Percentiles rank a stretch among this genome's conserved stretches.
Evolutionary conservation across 2,888 invertebrate species (phyloP).

Genomic region (Tortricodes alternella): DNA sequence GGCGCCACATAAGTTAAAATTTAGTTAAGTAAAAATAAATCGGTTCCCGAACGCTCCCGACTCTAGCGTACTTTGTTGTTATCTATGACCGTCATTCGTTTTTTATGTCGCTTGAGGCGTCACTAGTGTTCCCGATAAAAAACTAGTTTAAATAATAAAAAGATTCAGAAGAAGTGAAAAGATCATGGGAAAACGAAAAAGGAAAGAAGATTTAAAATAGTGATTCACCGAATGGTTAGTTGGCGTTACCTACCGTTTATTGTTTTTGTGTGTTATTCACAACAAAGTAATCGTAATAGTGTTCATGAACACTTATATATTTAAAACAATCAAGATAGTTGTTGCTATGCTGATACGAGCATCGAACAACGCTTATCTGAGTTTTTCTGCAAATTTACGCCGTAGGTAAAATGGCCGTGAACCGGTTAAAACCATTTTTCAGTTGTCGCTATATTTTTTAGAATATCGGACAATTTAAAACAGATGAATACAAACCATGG

Average conservation of each 20-base stretch:
- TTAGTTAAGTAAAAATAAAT: not conserved
- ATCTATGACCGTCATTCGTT: not conserved
- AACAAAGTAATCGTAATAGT: too few species aligned
- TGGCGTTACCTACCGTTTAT: too few species aligned
- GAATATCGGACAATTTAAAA: not conserved
- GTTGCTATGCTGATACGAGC: not conserved
- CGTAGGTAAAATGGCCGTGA: too few species aligned
- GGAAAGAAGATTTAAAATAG: not conserved
- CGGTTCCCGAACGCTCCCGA: not conserved
- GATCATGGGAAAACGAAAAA: not conserved
- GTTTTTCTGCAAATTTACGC: too few species aligned
- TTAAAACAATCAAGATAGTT: too few species aligned
- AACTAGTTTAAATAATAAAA: too few species aligned
- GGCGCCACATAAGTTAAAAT: not conserved
- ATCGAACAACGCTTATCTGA: not conserved
- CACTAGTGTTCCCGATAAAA: too few species aligned
- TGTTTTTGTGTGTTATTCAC: too few species aligned
- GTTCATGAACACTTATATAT: too few species aligned
- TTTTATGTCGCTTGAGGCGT: too few species aligned
- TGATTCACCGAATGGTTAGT: too few species aligned
- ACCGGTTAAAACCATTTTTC: not conserved
- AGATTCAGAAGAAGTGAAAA: not conserved
- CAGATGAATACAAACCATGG: not conserved
- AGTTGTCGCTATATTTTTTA: not conserved
- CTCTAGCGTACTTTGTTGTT: not conserved